Evolutionary conservation across 2,797 vertebrate species (phyloP), one percentile per base, ranked within the genome.

Genomic region (Stomatorhinus walkeri): DNA sequence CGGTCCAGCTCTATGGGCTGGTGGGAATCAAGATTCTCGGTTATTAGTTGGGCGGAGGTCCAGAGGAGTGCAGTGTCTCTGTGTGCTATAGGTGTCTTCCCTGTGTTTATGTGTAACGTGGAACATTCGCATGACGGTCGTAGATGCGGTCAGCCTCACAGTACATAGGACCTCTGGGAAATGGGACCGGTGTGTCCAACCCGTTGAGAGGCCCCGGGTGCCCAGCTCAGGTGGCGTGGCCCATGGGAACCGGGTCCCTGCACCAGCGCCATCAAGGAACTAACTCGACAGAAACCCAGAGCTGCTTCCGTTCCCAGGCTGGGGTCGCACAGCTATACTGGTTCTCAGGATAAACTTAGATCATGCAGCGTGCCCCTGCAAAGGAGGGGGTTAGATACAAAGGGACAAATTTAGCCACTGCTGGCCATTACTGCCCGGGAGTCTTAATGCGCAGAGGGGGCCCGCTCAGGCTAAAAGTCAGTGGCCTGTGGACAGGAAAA

Each of bases 301-400:
- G 88, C 10, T 36, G 16, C 84, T 86, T 89, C 84, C 88, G 84
- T 89, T 89, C 88, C 88, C 88, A 89, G 88, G 88, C 85, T 49
- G 48, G 19, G 9, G 32, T 85, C 10, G 84, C 43, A 28, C 22
- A 49, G 8, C 84, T 49, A 59, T 14, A 49, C 19, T 19, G 49
- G 19, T 76, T 54, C 84, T 76, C 56, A 43, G 28, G 84, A 87
- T 87, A 87, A 89, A 56, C 85, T 87, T 89, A 89, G 56, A 85
- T 24, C 6, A 22, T 40, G 51, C 56, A 22, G 56, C 1, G 1
- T 43, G 24, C 9, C 84, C 22, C 24, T 14, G 46, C n/a, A 54
- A 85, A 32, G 49, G 24, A 28, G 64, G 64, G 32, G 32, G 28
- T 16, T 14, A 43, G 16, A 59, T 52, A 87, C 48, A 87, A 87